Evolutionary conservation across 2,888 invertebrate species (phyloP).

Genomic region (Oxyteleia sp.): DNA sequence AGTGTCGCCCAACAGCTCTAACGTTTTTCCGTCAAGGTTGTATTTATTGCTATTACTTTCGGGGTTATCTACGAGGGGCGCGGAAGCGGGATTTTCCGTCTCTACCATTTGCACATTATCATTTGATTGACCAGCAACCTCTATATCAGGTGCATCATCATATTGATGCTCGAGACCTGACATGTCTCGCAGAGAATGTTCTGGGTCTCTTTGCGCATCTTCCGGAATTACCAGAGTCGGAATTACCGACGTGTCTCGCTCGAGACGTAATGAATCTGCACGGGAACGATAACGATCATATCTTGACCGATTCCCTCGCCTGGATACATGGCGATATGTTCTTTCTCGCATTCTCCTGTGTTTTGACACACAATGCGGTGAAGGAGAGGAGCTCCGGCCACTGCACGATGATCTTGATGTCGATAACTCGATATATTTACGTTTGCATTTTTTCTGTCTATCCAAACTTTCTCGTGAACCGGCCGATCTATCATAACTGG

Average conservation of each 20-base stretch:
- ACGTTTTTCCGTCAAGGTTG: neutral
- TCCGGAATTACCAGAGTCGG: neutral
- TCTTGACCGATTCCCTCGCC: neutral
- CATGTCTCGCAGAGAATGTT: slow-evolving; percentile 21
- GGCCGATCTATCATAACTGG: too few relatives aligned
- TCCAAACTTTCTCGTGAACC: too few relatives aligned
- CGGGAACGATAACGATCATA: neutral
- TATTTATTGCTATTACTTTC: neutral
- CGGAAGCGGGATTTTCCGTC: neutral
- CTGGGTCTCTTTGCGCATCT: neutral
- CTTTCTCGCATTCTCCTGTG: too few relatives aligned
- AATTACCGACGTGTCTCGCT: neutral
- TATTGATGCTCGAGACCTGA: neutral
- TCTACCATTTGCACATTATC: neutral
- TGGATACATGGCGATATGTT: too few relatives aligned
- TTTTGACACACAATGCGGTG: neutral
- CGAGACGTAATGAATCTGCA: neutral
- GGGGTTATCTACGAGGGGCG: neutral
- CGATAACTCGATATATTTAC: too few relatives aligned
- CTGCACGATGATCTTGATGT: too few relatives aligned
- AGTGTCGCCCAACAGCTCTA: neutral
- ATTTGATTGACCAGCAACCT: neutral
- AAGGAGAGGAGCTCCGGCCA: too few relatives aligned
- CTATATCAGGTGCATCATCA: neutral
- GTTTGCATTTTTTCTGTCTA: too few relatives aligned